Conservation (phyloP, 2,797 vertebrate genomes). For the Tympanoctomys barrerae region DNA sequence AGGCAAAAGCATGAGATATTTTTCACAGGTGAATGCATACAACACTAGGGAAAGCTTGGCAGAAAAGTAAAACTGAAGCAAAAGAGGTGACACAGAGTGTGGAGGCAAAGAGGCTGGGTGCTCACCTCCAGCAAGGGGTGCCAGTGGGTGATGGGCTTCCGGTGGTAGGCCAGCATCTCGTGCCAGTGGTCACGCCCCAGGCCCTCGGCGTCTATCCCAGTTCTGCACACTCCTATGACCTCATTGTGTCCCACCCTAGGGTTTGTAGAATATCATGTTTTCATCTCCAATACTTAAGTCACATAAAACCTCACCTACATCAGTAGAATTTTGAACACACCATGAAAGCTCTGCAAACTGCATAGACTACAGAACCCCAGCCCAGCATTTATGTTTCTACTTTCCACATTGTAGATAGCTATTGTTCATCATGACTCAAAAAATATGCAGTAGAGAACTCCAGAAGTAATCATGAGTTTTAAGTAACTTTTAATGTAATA, state of each 20-base stretch:
- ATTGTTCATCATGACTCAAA: not conserved
- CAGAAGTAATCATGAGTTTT: not conserved
- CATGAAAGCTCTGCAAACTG: conserved; percentile 27
- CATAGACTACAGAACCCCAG: not conserved
- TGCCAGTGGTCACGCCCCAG: conserved; percentile 99
- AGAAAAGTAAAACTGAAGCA: conserved; percentile 27
- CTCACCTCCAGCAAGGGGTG: conserved; percentile 96
- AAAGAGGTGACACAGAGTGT: not conserved
- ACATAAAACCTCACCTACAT: conserved; percentile 63
- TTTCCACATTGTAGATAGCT: not conserved
- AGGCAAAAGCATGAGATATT: conserved; percentile 5
- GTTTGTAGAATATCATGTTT: conserved; percentile 53
- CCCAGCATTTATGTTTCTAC: not conserved
- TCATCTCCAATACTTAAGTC: conserved; percentile 52
- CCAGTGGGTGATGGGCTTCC: conserved; percentile 99
- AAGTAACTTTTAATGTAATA: not conserved
- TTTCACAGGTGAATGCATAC: not conserved
- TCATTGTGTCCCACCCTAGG: conserved; percentile 98
- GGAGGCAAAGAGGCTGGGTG: not conserved
- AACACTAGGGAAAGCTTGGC: not conserved
- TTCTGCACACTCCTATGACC: conserved; percentile 96
- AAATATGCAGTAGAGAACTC: not conserved
- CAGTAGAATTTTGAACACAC: conserved; percentile 22
- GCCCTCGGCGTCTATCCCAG: conserved; percentile 96
- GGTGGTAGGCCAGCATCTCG: conserved; percentile 98